Evolutionary conservation across 2,113 vertebrate species (phyloP), one percentile per base, ranked within the genome.

Genomic region (Nasalis larvatus): DNA sequence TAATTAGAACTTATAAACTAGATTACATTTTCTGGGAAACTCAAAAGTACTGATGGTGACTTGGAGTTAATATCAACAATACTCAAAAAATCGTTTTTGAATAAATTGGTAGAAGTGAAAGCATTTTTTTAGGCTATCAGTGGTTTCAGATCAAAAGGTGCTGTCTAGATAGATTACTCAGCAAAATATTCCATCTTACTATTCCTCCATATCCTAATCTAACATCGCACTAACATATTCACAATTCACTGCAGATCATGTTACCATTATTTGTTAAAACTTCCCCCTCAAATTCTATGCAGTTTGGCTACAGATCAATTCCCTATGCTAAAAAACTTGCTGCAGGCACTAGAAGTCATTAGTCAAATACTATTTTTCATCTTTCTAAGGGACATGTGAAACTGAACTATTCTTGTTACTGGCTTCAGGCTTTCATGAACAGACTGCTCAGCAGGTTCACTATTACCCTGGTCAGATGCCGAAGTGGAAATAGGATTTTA

Each of bases 391-490:
- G 82, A 95, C 1, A 14, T 27, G 1, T 86, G 92, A 92, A 73
- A 37, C 74, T 40, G 82, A 96, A 93, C 83, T 98, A 95, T 98
- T 98, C 96, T 91, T 95, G 85, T 89, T 17, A 95, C 89, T 97
- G 94, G 91, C 73, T 97, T 86, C 35, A 91, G 74, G 81, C 87
- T 89, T 98, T 92, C 42, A n/a, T 89, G 45, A 86, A 58, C 35
- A 4, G 37, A 45, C 58, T 96, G 95, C 63, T 94, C 47, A 80
- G 90, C 94, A 87, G 37, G 94, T 86, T 95, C 95, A 91, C 84
- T 98, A 94, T 96, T 91, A 78, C 83, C 45, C 82, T 85, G 73
- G 80, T 95, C 68, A 97, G 98, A 98, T 96, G 94, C 98, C 98
- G 98, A 98, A 97, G 86, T 37, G 95, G 95, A 87, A 91, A 95